Percentiles rank a stretch among this genome's conserved stretches.
Conservation (phyloP, 2,888 invertebrate species). For the Amblyteles armatorius region DNA sequence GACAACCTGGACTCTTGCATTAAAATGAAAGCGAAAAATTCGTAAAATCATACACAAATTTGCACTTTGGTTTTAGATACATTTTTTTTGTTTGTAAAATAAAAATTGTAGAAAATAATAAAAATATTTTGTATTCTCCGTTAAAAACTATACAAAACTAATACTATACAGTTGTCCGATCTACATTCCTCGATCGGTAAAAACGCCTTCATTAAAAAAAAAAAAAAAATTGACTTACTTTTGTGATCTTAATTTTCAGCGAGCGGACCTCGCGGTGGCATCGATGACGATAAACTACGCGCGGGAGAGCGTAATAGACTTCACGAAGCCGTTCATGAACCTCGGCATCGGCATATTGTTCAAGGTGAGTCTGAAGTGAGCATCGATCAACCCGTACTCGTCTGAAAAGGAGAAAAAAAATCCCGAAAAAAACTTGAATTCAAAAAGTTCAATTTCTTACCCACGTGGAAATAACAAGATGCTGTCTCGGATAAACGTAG, state of each 20-base stretch:
- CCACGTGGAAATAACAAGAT: neutral
- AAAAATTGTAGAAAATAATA: too few relatives aligned
- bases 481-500: neutral
- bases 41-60: too few relatives aligned
- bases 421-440: neutral
- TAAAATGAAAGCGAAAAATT: neutral
- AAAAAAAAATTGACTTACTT: neutral
- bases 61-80: too few relatives aligned
- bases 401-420: too few relatives aligned
- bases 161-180: too few relatives aligned
- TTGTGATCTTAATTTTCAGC: constrained; percentile 86
- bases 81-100: too few relatives aligned
- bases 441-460: neutral
- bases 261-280: constrained; percentile 97
- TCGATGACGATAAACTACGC: constrained; percentile 99
- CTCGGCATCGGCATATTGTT: constrained; percentile 98
- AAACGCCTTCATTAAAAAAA: neutral
- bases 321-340: constrained; percentile 99
- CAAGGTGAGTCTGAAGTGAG: constrained; percentile 88
- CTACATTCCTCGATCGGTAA: neutral
- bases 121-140: too few relatives aligned
- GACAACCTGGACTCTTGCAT: neutral
- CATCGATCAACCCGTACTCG: neutral
- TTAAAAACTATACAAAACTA: too few relatives aligned
- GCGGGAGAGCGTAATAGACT: constrained; percentile 97